Percentiles rank a stretch among this genome's conserved stretches.
Evolutionary conservation across 2,888 invertebrate species (phyloP).

Genomic region (Caenorhabditis sp.): DNA sequence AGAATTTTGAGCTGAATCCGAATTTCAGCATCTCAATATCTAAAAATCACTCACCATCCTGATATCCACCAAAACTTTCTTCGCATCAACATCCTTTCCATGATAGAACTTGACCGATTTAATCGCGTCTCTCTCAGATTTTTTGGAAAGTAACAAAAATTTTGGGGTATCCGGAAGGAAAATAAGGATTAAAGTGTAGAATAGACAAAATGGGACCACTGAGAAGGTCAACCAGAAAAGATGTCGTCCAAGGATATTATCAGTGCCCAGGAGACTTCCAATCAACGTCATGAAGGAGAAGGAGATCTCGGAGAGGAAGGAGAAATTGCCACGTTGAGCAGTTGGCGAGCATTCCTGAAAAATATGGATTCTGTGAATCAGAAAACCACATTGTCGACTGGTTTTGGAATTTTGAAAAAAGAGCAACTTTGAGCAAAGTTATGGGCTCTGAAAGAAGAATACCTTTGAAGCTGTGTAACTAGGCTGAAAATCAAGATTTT

Average conservation of each 20-base stretch:
- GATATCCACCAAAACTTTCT: slow-evolving; percentile 50
- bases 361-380: background rate
- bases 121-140: slow-evolving; percentile 35
- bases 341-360: slow-evolving; percentile 64
- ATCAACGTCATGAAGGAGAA: slow-evolving; percentile 53
- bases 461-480: too few relatives aligned
- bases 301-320: slow-evolving; percentile 58
- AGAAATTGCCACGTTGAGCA: slow-evolving; percentile 53
- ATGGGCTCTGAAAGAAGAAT: too few relatives aligned
- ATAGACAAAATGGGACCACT: slow-evolving; percentile 50
- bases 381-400: background rate
- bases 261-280: slow-evolving; percentile 56
- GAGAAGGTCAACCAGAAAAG: slow-evolving; percentile 49
- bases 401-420: background rate
- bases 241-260: slow-evolving; percentile 51
- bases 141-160: slow-evolving; percentile 47
- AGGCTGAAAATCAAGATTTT: too few relatives aligned
- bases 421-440: too few relatives aligned
- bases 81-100: slow-evolving; percentile 44
- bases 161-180: slow-evolving; percentile 63
- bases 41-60: slow-evolving; percentile 34
- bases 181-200: slow-evolving; percentile 47
- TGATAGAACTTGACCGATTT: slow-evolving; percentile 56
- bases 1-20: too few relatives aligned
- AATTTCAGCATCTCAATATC: too few relatives aligned